Conservation (phyloP, 2,113 vertebrate genomes). For the Taxidea taxus region DNA sequence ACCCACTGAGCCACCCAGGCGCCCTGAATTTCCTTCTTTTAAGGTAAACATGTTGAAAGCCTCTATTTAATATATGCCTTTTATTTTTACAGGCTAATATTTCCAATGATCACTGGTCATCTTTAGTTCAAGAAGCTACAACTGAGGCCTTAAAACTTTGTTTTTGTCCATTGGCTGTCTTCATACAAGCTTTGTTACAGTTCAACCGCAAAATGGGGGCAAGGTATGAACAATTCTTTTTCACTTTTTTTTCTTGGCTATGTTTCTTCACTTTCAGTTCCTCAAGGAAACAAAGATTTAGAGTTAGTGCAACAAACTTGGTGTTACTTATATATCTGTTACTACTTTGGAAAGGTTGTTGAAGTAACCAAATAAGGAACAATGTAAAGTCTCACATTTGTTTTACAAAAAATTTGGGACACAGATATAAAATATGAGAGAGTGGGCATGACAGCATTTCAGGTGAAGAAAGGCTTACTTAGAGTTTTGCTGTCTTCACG, state of each 20-base stretch:
- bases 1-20: too few relatives aligned
- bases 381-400: background rate
- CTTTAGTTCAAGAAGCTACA: constrained; percentile 93
- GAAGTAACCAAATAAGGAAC: background rate
- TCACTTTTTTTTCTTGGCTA: background rate
- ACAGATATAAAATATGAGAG: background rate
- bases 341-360: background rate
- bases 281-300: constrained; percentile 7
- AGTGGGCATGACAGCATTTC: background rate
- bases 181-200: constrained; percentile 93
- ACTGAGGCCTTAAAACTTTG: constrained; percentile 91
- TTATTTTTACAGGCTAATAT: constrained; percentile 83
- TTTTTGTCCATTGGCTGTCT: constrained; percentile 87
- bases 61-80: constrained; percentile 30
- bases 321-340: background rate
- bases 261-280: background rate
- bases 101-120: constrained; percentile 89
- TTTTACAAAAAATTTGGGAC: background rate
- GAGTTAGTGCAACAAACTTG: background rate
- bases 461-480: background rate
- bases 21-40: background rate
- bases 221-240: constrained; percentile 82
- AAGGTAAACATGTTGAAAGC: background rate
- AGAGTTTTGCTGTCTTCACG: background rate
- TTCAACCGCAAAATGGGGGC: constrained; percentile 90